Base-by-base conservation (phyloP, 2,113 vertebrate species). In the Hippocampus abdominalis region DNA sequence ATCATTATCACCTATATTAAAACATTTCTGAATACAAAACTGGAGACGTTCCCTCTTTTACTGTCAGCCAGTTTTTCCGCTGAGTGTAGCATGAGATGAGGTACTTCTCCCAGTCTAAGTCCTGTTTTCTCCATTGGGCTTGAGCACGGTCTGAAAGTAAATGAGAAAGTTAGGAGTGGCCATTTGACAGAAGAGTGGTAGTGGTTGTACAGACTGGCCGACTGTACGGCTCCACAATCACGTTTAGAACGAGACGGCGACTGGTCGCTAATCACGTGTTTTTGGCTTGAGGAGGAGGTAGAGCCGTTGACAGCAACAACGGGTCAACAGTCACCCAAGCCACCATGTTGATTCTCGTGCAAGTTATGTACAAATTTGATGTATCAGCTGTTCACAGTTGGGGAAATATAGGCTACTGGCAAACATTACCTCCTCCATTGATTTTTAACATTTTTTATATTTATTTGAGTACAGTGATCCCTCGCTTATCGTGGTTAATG, bases 41-140 rank as follows among this genome's bases (percentile, higher is more conserved):
- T 59, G 15, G 65, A 61, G 10, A 25, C 20, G 25, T 12, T 56
- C 15, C 4, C 27, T 48, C 21, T 60, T 69, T 60, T 68, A 36
- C 32, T 66, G 8, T 9, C 0, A 57, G 3, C 44, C 32, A 21
- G 57, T 39, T 72, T n/a, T 63, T 84, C 44, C 54, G 86, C 8
- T 77, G 81, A 61, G 70, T 70, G 18, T 87, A 90, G 81, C 83
- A 76, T 0, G 84, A 87, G 53, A 90, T 84, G 39, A 91, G 86
- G 64, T 87, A 83, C 36, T 86, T 90, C 71, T 88, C 83, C 91
- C 90, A 90, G 20, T 85, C 84, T 1, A 74, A 68, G 1, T 83
- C 64, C 29, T 66, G 77, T 39, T 80, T 78, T 23, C 25, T 84
- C 51, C 3, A 59, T 49, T 75, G 27, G 27, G 40, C 16, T 18